These are phyloP conservation scores for Patiria pectinifera DNA, from an alignment of 53 echinoderm and acorn worm species.

Conservation along the genomic window DNA sequence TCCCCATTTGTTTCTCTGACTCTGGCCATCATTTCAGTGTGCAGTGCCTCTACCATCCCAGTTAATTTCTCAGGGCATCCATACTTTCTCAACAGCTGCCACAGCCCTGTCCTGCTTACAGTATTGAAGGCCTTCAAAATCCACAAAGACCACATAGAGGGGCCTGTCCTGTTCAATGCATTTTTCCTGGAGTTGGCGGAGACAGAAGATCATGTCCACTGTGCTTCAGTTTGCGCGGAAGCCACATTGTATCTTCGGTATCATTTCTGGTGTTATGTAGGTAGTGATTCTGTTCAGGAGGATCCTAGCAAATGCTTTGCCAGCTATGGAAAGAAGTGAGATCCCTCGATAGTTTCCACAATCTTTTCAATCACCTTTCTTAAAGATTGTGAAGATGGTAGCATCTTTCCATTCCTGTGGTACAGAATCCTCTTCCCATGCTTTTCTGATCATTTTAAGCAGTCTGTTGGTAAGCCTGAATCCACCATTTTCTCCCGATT, in stretches of 20 bases:
- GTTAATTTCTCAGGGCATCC: slow-evolving; percentile 4
- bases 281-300: too few species aligned
- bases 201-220: neutral
- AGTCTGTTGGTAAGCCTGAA: too few species aligned
- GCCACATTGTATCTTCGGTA: neutral
- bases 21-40: slow-evolving; percentile 1
- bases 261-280: neutral
- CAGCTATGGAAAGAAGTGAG: too few species aligned
- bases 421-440: too few species aligned
- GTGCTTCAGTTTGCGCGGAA: neutral
- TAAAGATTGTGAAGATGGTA: too few species aligned
- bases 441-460: too few species aligned
- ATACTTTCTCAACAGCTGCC: neutral
- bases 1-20: neutral
- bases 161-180: slow-evolving; percentile 16
- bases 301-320: too few species aligned
- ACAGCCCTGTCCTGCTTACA: slow-evolving; percentile 3
- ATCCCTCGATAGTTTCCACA: too few species aligned
- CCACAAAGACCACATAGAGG: slow-evolving; percentile 25
- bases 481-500: too few species aligned
- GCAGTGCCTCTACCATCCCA: neutral
- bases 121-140: slow-evolving; percentile 57
- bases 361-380: too few species aligned
- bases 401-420: too few species aligned
- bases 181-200: slow-evolving; percentile 38